Evolutionary conservation across 2,797 vertebrate genomes (phyloP), one percentile per base, ranked within the genome.

Genomic region (Sebastes hubbsi): DNA sequence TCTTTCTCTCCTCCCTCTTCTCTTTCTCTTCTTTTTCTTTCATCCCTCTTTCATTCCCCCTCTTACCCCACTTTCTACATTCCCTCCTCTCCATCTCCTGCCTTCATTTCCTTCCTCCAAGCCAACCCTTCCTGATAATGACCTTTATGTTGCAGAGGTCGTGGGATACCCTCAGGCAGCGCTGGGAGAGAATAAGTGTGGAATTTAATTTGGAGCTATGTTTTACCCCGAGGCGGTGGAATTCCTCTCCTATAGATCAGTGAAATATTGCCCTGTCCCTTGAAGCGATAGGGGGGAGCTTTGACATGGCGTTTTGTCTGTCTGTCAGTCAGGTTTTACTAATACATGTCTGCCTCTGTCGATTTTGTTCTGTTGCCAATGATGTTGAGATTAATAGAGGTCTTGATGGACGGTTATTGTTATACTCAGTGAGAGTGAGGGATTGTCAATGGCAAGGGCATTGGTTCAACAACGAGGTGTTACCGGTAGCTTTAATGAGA

Each of bases 121-220:
- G 46, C 60, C 62, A 64, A 20, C 68, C 68, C 72, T 72, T 77
- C 65, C 74, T 69, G 56, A 77, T 83, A 74, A 80, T 81, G 91
- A 89, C 87, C 88, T 92, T 68, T 78, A 38, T 72, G 46, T 59
- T 49, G 52, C 61, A 49, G 77, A 91, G 88, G 83, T 90, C 83
- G 73, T 89, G 81, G 82, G 81, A 90, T 83, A 75, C 85, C 88
- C 84, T 59, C 11, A 75, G 89, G 89, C 88, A 25, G 77, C 24
- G 38, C 81, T 84, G 61, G 60, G 42, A 79, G 78, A 88, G 80
- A 86, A 86, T 85, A 77, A 85, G 63, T 61, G 69, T 62, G 58
- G 89, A 86, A 90, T 91, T 85, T 88, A 88, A 89, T 92, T 89
- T 90, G 82, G 80, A 83, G 81, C 80, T 66, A 59, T 82, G 84